phyloP scores from a whole-genome alignment of 2,113 vertebrate species.

The Chelonoidis abingdonii region DNA sequence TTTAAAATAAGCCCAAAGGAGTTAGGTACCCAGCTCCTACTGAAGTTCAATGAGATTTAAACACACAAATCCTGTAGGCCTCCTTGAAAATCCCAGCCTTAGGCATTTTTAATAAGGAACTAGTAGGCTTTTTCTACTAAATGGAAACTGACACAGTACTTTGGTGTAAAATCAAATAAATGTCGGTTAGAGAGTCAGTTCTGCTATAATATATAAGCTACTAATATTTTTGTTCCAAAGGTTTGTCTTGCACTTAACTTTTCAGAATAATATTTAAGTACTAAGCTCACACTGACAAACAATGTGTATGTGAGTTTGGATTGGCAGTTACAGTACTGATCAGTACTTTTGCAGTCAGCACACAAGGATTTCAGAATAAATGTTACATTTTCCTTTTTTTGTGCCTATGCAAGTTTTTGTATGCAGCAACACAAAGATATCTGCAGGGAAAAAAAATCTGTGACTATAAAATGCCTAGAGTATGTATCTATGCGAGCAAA shows the following conservation, averaged over 20 bases:
- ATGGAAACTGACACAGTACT: not conserved
- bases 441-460: constrained; percentile 42
- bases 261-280: not conserved
- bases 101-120: not conserved
- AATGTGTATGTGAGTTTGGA: fast-evolving
- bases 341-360: constrained; percentile 1
- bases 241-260: not conserved
- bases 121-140: not conserved
- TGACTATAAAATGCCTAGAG: constrained; percentile 29
- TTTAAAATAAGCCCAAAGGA: not conserved
- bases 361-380: constrained; percentile 5
- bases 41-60: not conserved
- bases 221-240: not conserved
- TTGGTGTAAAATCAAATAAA: not conserved
- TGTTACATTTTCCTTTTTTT: not conserved
- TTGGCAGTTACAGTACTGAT: not conserved
- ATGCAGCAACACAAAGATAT: constrained; percentile 27
- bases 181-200: not conserved
- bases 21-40: not conserved
- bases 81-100: not conserved
- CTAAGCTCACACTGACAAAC: not conserved
- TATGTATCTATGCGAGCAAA: constrained; percentile 47
- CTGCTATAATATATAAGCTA: not conserved
- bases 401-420: not conserved
- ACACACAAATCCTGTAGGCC: not conserved